Evolutionary conservation across 2,888 invertebrate genomes (phyloP), one percentile per base, ranked within the genome.

Genomic region (Nezara viridula): DNA sequence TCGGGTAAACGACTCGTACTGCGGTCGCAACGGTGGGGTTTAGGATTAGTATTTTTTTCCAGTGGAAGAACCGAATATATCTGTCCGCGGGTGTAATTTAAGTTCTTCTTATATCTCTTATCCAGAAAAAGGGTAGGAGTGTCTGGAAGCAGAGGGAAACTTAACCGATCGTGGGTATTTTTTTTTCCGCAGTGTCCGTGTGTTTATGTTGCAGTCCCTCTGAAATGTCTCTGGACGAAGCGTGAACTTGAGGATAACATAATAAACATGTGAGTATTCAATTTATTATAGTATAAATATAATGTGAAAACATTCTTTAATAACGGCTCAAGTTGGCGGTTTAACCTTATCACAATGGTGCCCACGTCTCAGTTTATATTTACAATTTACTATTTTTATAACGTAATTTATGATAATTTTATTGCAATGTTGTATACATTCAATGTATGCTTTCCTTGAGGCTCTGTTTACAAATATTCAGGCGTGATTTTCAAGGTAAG

Each of bases 1-100:
- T 88, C 85, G 88, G 88, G 88, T 85, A 50, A 88, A 85, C 77
- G 81, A 52, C 88, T 88, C n/a, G 19, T 73, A 32, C 49, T 19
- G 2, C 66, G 37, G 73, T 3, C 24, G n/a, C 7, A 2, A 24
- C 27, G 27, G 21, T 49, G 66, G 10, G 24, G n/a, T 73, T 88
- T 9, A 5, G 10, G 44, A 10, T 44, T 2, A 7, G 2, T 21
- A 12, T 47, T 24, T 47, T 44, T 81, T 40, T 81, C 66, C 44
- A 81, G 10, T 81, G n/a, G 9, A 81, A 24, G 44, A 47, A 81
- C 81, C 44, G 81, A 44, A 47, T 44, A 24, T 44, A 21, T 47
- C n/a, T 44, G 0, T 73, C 14, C 81, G 81, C n/a, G 81, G n/a
- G 10, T 40, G 44, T 40, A n/a, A 1, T 3, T 1, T 44, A 10